Conservation (phyloP, 1,140 invertebrate genomes). For the Drosophila arizonae region DNA sequence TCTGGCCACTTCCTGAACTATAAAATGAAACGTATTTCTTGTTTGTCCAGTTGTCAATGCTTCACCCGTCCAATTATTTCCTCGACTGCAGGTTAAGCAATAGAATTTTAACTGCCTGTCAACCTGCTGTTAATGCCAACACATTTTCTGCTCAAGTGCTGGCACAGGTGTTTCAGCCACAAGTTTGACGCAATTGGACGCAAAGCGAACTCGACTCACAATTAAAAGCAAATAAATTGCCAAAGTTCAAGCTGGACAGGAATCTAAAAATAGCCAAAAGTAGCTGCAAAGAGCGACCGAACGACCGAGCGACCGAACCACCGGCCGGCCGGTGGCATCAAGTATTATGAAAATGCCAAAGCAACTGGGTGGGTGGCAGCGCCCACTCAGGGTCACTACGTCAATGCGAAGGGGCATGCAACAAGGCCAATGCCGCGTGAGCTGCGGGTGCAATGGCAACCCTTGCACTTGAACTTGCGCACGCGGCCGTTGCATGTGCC, state of each 20-base stretch:
- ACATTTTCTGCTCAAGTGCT: neutral
- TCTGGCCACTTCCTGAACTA: too few relatives aligned
- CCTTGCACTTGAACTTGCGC: constrained; percentile 80
- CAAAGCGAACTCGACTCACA: constrained; percentile 22
- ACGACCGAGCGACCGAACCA: neutral
- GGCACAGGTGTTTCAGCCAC: neutral
- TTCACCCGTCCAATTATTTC: neutral
- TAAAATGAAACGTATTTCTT: too few relatives aligned
- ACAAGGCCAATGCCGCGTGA: constrained; percentile 32
- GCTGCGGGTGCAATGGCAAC: constrained; percentile 60
- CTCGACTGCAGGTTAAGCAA: neutral
- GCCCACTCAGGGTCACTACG: constrained; percentile 44
- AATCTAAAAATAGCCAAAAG: constrained; percentile 21
- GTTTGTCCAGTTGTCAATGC: too few relatives aligned
- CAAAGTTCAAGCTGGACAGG: constrained; percentile 30
- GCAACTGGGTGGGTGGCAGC: neutral
- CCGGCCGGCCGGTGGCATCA: constrained; percentile 50
- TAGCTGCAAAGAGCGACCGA: neutral
- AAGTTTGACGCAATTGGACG: constrained; percentile 15
- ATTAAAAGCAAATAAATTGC: constrained; percentile 48
- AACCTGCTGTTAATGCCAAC: neutral
- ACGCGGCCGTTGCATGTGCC: constrained; percentile 73
- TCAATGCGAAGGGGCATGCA: constrained; percentile 55
- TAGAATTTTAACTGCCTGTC: neutral
- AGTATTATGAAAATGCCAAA: constrained; percentile 3